A percentile compares a stretch with the other conserved stretches of the same genome.
These are phyloP conservation scores for Etheostoma perlongum DNA, from an alignment of 2,797 vertebrate species.

Conservation along the genomic window DNA sequence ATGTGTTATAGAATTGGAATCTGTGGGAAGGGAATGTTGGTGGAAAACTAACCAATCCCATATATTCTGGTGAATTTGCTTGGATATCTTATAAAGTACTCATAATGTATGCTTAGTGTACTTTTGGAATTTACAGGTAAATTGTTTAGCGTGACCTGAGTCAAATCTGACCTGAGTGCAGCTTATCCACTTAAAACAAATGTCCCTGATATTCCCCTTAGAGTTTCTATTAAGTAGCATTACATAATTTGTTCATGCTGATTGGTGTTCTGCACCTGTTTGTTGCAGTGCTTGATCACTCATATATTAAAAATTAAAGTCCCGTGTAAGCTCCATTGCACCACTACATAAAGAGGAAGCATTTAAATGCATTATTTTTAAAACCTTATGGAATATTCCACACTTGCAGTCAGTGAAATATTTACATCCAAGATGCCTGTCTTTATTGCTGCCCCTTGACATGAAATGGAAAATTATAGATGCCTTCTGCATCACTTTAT, in stretches of 20 bases:
- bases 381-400: neutral
- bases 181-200: conserved; percentile 18
- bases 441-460: neutral
- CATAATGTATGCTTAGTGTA: neutral
- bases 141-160: conserved; percentile 23
- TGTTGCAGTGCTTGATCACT: neutral
- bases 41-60: neutral
- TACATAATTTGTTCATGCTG: neutral
- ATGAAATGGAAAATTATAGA: neutral
- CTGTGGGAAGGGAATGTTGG: conserved; percentile 13
- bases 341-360: neutral
- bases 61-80: neutral
- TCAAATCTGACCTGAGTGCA: neutral
- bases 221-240: conserved; percentile 1
- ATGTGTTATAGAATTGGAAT: conserved; percentile 43
- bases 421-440: neutral
- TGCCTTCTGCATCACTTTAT: conserved; percentile 3
- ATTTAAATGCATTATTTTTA: neutral
- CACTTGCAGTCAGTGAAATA: neutral
- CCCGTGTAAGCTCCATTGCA: neutral
- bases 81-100: neutral
- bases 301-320: neutral
- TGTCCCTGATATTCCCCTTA: neutral
- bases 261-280: neutral
- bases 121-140: neutral